Evolutionary conservation across 2,113 vertebrate genomes (phyloP).

Genomic region (Gobius niger): DNA sequence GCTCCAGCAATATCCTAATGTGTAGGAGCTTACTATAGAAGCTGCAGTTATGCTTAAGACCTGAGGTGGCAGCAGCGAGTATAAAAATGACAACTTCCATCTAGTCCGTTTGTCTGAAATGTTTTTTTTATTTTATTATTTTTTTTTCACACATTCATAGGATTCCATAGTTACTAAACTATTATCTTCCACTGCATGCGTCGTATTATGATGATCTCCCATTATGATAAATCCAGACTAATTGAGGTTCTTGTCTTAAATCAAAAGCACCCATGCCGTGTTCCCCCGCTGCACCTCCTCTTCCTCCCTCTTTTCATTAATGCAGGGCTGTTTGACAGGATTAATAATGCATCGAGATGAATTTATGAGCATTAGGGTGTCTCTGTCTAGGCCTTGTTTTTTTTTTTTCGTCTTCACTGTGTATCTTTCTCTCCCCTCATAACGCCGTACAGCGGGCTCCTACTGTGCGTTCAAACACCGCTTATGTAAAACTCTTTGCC

Average conservation of each 20-base stretch:
- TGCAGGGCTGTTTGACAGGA: conserved; percentile 56
- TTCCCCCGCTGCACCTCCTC: conserved; percentile 35
- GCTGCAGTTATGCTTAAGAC: too few species aligned
- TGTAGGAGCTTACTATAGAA: too few species aligned
- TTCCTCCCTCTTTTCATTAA: conserved; percentile 54
- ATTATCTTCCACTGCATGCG: background rate
- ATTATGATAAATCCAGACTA: background rate
- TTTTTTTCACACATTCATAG: too few species aligned
- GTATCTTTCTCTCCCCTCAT: conserved; percentile 19
- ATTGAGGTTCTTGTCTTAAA: background rate
- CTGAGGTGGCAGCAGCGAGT: too few species aligned
- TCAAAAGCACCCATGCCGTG: background rate
- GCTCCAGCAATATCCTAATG: too few species aligned
- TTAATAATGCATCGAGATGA: conserved; percentile 64
- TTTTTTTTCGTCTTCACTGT: conserved; percentile 1
- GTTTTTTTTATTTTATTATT: too few species aligned
- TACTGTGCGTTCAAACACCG: conserved; percentile 47
- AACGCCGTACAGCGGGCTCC: conserved; percentile 38
- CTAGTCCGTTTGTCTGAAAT: too few species aligned
- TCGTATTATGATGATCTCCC: too few species aligned
- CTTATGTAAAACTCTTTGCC: conserved; percentile 55
- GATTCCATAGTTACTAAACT: too few species aligned
- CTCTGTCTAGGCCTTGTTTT: conserved; percentile 42
- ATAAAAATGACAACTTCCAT: too few species aligned
- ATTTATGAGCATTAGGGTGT: conserved; percentile 53